Evolutionary conservation across 1,140 invertebrate species (phyloP).

Genomic region (Hycleus cichorii): DNA sequence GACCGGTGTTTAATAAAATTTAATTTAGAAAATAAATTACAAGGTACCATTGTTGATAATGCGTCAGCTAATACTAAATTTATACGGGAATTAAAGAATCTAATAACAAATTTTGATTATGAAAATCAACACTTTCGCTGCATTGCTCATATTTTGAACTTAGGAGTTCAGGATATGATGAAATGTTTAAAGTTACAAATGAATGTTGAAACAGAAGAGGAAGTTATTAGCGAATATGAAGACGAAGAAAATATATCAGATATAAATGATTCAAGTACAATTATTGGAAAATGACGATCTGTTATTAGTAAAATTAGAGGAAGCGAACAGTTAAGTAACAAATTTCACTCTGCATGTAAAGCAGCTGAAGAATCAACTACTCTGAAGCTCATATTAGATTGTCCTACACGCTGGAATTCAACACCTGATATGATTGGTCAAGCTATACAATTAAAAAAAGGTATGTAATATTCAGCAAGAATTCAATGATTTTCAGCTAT

Average conservation of each 20-base stretch:
- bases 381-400: slow-evolving; percentile 10
- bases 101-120: neutral
- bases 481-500: slow-evolving; percentile 31
- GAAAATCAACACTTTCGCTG: neutral
- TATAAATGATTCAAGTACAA: slow-evolving; percentile 4
- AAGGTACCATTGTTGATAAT: slow-evolving; percentile 6
- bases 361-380: slow-evolving; percentile 18
- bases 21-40: too few species aligned
- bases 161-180: neutral
- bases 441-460: slow-evolving; percentile 8
- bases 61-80: slow-evolving; percentile 25
- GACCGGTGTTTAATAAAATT: too few species aligned
- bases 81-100: slow-evolving; percentile 8
- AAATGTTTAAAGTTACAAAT: neutral
- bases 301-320: slow-evolving; percentile 34
- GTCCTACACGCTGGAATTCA: slow-evolving; percentile 24
- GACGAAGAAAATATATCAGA: slow-evolving; percentile 11
- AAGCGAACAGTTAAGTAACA: slow-evolving; percentile 29
- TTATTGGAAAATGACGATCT: slow-evolving; percentile 26
- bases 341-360: slow-evolving; percentile 33
- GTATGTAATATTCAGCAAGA: slow-evolving; percentile 29
- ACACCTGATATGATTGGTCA: slow-evolving; percentile 17
- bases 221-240: slow-evolving; percentile 17
- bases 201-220: slow-evolving; percentile 19
- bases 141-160: neutral